Evolutionary conservation across 1,140 invertebrate genomes (phyloP), one percentile per base, ranked within the genome.

Genomic region (Ostrea denselamellosa): DNA sequence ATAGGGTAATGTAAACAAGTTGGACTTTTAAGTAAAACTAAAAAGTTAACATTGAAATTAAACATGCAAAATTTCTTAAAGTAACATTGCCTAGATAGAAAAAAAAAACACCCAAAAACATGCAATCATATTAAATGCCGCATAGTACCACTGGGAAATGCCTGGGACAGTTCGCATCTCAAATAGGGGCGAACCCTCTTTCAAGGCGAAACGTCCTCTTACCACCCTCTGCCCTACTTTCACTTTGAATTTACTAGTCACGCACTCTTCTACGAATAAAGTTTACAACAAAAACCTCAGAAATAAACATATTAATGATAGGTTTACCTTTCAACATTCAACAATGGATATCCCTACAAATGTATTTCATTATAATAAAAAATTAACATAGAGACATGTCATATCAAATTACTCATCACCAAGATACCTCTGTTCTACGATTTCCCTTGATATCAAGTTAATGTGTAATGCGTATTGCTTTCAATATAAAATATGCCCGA

Each of bases 361-460:
- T 34, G 22, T 22, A 28, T 77, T 77, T 77, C 68, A 77, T 77
- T 77, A 77, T 77, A 77, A 77, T 77, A 77, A 77, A 77, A 68
- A 28, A 77, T 77, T 77, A 77, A 77, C 68, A 77, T 34, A 62
- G 56, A 62, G 5, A 7, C 12, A 58, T 58, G n/a, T n/a, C 10
- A 58, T 44, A 58, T 58, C 12, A 62, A 62, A n/a, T 62, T 62
- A n/a, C 56, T 17, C 34, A 44, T 44, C 34, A 5, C 5, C 34
- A 62, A n/a, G 17, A 17, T n/a, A 62, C 19, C 19, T 17, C 14
- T 19, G 56, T 62, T 5, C 7, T 12, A 17, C 56, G n/a, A 62
- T 62, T 5, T 19, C 2, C 56, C 5, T 62, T n/a, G 56, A n/a
- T 17, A 62, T 19, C n/a, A 62, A 19, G 0, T 7, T 2, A n/a